These are phyloP conservation scores for Muraenolepis orangiensis DNA, from an alignment of 2,797 vertebrate genomes.

Conservation along the genomic window DNA sequence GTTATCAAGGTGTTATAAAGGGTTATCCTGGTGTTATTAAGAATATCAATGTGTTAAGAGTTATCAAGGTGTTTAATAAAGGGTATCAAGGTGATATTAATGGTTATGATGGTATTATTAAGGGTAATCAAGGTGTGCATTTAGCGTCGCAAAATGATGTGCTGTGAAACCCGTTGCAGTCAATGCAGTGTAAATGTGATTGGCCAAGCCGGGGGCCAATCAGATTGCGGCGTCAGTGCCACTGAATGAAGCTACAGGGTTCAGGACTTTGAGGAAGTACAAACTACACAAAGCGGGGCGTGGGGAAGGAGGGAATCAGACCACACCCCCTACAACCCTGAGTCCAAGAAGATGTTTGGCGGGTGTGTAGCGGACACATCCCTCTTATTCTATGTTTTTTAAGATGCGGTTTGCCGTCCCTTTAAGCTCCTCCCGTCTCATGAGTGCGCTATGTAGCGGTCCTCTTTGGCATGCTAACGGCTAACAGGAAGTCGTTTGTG, in stretches of 20 bases:
- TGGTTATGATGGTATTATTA: no score
- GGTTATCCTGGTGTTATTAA: no score
- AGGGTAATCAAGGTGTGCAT: neutral
- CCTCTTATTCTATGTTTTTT: neutral
- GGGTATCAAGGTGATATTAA: no score
- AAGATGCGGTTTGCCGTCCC: neutral
- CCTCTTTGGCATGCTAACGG: constrained; percentile 63
- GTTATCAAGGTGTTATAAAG: no score
- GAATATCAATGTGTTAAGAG: no score
- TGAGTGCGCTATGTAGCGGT: constrained; percentile 32
- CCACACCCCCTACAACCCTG: neutral
- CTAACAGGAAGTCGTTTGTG: constrained; percentile 60
- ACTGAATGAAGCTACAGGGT: neutral
- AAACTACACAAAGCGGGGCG: neutral
- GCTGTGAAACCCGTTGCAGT: no score
- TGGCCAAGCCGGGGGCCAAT: neutral
- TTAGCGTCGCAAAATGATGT: neutral
- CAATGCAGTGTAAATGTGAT: no score
- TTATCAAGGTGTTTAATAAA: no score
- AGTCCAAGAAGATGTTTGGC: neutral
- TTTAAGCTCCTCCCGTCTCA: constrained; percentile 45
- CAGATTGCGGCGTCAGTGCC: neutral
- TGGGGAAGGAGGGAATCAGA: neutral
- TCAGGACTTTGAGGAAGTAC: neutral
- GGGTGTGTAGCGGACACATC: neutral